Evolutionary conservation across 2,113 vertebrate genomes (phyloP).

Genomic region (Odontophorus gujanensis): DNA sequence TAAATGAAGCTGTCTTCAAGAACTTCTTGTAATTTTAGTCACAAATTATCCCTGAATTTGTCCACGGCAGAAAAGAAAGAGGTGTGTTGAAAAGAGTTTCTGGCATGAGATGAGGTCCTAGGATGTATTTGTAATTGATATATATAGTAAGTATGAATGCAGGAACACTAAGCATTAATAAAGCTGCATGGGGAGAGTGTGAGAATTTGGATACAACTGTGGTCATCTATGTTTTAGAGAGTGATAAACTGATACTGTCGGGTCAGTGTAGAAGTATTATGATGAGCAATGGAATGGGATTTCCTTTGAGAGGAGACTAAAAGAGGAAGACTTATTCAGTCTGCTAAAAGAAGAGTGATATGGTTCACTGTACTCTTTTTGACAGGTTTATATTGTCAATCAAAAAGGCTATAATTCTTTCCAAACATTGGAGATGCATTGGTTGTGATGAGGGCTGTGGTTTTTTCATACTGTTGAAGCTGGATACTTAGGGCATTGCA

Average conservation of each 20-base stretch:
- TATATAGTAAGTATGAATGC: neutral
- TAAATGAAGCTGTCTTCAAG: neutral
- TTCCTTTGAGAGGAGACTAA: neutral
- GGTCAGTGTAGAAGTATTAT: neutral
- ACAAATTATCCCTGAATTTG: neutral
- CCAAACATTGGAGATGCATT: neutral
- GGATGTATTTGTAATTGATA: neutral
- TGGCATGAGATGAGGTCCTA: neutral
- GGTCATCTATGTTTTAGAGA: fast-evolving
- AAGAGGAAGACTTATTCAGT: neutral
- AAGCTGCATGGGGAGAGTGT: neutral
- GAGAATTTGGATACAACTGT: neutral
- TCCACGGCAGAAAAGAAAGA: neutral
- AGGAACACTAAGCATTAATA: neutral
- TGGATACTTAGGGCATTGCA: neutral
- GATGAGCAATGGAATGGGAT: neutral
- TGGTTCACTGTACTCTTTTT: neutral
- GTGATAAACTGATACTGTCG: neutral
- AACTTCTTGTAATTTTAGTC: neutral
- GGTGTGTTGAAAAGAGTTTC: neutral
- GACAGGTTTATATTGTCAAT: neutral
- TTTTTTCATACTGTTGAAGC: neutral
- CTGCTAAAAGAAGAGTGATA: neutral
- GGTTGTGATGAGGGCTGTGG: neutral
- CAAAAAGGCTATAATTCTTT: neutral